Conservation (phyloP, 2,888 invertebrate genomes). For the Monopis laevigella region DNA sequence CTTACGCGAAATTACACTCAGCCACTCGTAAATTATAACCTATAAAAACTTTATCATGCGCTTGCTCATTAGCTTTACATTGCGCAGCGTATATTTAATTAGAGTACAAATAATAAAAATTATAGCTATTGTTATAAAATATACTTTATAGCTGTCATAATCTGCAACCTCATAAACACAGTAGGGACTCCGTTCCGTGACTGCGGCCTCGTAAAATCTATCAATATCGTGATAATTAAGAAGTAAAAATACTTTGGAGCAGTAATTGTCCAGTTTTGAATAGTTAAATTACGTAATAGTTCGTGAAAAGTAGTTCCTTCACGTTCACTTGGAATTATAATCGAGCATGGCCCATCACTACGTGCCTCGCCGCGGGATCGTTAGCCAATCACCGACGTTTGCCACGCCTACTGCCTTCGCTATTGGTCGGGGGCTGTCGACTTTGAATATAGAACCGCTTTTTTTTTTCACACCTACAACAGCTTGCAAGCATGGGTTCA, state of each 20-base stretch:
- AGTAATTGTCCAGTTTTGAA: too few relatives aligned
- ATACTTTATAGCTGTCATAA: conserved; percentile 6
- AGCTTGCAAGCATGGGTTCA: conserved; percentile 29
- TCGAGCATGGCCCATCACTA: conserved; percentile 15
- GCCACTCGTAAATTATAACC: too few relatives aligned
- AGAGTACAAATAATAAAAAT: not conserved
- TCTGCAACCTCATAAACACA: conserved; percentile 5
- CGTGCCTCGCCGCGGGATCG: conserved; percentile 15
- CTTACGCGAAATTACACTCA: too few relatives aligned
- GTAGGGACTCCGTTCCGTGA: not conserved
- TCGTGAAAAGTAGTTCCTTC: not conserved
- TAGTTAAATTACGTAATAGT: not conserved
- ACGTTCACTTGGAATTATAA: conserved; percentile 5
- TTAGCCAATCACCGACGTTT: conserved; percentile 42
- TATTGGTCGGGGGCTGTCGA: conserved; percentile 46
- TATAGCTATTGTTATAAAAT: not conserved
- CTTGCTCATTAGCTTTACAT: too few relatives aligned
- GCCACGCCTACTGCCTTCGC: conserved; percentile 57
- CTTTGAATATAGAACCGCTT: conserved; percentile 65
- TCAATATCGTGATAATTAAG: conserved; percentile 2
- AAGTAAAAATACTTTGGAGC: too few relatives aligned
- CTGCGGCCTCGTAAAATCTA: not conserved
- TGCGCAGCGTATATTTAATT: conserved; percentile 6
- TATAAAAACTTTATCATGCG: too few relatives aligned
- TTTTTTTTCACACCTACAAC: conserved; percentile 60